Conservation (phyloP, 2,113 vertebrate species). For the Malurus cyaneus region DNA sequence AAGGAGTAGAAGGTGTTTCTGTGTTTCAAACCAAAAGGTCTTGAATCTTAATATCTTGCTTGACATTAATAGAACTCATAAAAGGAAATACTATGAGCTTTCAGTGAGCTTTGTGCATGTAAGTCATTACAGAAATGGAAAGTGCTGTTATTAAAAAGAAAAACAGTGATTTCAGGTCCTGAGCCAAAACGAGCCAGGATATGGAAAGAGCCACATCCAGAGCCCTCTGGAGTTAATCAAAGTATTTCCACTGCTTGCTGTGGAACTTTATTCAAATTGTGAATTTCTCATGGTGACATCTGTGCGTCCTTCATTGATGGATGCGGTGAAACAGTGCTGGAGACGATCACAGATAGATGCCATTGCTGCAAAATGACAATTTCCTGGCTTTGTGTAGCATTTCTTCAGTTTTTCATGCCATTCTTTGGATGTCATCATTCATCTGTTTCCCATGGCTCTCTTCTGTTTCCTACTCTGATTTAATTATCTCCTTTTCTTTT, state of each 20-base stretch:
- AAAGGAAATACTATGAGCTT: background rate
- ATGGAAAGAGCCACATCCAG: background rate
- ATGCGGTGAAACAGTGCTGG: slow-evolving; percentile 20
- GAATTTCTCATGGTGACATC: slow-evolving; percentile 41
- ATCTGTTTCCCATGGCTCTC: slow-evolving; percentile 54
- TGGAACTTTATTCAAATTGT: background rate
- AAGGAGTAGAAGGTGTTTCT: background rate
- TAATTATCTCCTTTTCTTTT: background rate
- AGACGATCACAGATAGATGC: background rate
- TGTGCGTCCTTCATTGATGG: background rate
- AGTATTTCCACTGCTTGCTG: background rate
- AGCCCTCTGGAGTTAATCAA: background rate
- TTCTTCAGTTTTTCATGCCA: slow-evolving; percentile 41
- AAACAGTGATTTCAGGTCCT: background rate
- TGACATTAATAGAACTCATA: background rate
- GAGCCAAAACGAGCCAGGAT: background rate
- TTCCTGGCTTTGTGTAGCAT: slow-evolving; percentile 62
- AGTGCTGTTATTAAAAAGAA: background rate
- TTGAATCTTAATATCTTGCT: background rate
- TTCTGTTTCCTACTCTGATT: slow-evolving; percentile 41
- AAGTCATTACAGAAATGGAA: background rate
- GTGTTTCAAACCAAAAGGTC: background rate
- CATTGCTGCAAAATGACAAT: slow-evolving; percentile 35
- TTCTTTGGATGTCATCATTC: slow-evolving; percentile 49
- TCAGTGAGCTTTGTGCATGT: background rate